Conservation (phyloP, 2,113 vertebrate species). For the Peucedramus taeniatus region DNA sequence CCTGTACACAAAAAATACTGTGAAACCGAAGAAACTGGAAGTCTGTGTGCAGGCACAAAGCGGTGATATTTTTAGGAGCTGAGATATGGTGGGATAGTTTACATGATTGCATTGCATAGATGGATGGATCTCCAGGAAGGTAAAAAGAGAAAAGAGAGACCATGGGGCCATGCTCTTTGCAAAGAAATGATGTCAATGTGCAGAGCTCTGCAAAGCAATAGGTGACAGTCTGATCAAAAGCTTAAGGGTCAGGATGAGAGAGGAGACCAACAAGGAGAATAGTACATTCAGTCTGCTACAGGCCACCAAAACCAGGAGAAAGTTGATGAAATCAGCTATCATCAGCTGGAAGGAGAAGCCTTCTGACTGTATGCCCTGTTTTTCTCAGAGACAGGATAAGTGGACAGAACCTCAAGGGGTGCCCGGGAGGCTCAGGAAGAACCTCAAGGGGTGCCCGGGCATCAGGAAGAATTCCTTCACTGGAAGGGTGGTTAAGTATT, state of each 20-base stretch:
- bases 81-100: not conserved
- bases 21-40: not conserved
- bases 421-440: not conserved
- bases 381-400: not conserved
- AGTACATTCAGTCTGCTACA: not conserved
- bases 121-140: not conserved
- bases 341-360: not conserved
- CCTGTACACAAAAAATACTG: not conserved
- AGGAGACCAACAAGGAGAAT: rapidly evolving
- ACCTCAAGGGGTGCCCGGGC: not conserved
- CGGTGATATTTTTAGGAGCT: not conserved
- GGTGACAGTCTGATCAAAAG: not conserved
- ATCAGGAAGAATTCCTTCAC: not conserved
- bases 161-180: not conserved
- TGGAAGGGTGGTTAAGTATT: not conserved
- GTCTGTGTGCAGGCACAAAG: not conserved
- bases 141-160: not conserved
- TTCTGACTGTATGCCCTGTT: not conserved
- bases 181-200: not conserved
- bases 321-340: not conserved
- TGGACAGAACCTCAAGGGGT: not conserved
- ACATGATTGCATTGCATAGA: not conserved
- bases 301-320: not conserved
- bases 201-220: not conserved
- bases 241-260: not conserved